phyloP scores from a whole-genome alignment of 2,797 vertebrate species.

The Siniperca scherzeri region DNA sequence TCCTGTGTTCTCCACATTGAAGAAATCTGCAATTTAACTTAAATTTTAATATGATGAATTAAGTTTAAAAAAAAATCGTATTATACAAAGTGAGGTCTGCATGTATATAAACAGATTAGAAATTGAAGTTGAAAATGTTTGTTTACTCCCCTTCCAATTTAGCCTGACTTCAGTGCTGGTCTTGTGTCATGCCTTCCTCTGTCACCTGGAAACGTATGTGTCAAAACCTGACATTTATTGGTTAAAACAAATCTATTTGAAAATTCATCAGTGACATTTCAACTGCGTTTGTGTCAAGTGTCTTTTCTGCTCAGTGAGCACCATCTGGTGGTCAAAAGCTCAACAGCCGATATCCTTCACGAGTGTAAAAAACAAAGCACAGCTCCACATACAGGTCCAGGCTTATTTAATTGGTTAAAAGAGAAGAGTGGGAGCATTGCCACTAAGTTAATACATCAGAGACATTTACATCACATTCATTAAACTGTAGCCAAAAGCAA shows the following conservation, averaged over 20 bases:
- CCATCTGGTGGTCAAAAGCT: conserved; percentile 11
- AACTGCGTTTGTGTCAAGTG: neutral
- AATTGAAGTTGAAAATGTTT: too few species aligned
- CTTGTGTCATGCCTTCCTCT: too few species aligned
- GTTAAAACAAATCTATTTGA: neutral
- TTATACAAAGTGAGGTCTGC: too few species aligned
- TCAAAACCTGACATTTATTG: neutral
- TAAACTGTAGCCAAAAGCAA: neutral
- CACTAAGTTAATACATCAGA: conserved; percentile 17
- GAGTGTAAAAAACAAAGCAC: neutral
- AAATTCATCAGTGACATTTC: neutral
- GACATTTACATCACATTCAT: conserved; percentile 1
- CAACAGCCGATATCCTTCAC: neutral
- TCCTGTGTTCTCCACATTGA: neutral
- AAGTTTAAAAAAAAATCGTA: too few species aligned
- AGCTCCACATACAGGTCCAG: neutral
- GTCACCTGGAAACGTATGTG: too few species aligned
- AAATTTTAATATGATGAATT: neutral
- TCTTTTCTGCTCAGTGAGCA: neutral
- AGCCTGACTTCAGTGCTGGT: neutral
- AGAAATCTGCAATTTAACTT: neutral
- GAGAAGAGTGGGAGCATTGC: neutral
- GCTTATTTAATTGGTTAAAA: conserved; percentile 24
- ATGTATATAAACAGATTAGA: neutral
- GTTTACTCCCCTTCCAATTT: neutral